Evolutionary conservation across 2,797 vertebrate species (phyloP), one percentile per base, ranked within the genome.

Genomic region (Clarias fuscus): DNA sequence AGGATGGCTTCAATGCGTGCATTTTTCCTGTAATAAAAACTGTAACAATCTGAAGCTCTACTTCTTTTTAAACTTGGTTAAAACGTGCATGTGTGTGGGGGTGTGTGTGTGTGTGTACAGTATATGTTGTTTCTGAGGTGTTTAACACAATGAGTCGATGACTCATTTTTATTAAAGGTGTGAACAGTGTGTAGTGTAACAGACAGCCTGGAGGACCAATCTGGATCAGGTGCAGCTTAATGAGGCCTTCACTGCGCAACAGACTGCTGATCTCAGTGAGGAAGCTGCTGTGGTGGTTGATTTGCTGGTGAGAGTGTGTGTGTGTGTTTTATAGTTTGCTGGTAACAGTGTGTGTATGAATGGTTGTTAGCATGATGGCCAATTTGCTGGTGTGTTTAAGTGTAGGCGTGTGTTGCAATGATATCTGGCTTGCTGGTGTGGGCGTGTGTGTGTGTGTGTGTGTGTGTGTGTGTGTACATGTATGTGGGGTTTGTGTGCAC

Each of bases 91-190:
- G 89, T 37, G 40, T 90, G 78, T 87, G 33, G 33, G 33, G 30
- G 89, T 91, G 90, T 90, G 81, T 90, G 56, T 90, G 56, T 78
- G 56, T 91, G 91, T 91, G 87, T 61, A 73, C 82, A 72, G 68
- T 61, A 92, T 90, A 90, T 93, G 94, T 94, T 94, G 94, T 94
- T 94, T 94, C 90, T 90, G 86, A 93, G 91, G 93, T 89, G 93
- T 83, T 93, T 91, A 93, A 94, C 92, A 67, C 79, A 20, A 76
- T 5, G 59, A 84, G 58, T 65, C 68, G 13, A 3, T 27, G 70
- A 84, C 70, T 75, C 59, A 27, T 53, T 84, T 84, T 67, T 53
- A 30, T 53, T 53, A 48, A 84, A 75, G 71, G 59, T 65, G 83
- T 76, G 82, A 68, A 76, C 53, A 80, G 61, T 71, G 87, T 88